phyloP scores from a whole-genome alignment of 2,797 vertebrate species.

The Lycodopsis pacificus region DNA sequence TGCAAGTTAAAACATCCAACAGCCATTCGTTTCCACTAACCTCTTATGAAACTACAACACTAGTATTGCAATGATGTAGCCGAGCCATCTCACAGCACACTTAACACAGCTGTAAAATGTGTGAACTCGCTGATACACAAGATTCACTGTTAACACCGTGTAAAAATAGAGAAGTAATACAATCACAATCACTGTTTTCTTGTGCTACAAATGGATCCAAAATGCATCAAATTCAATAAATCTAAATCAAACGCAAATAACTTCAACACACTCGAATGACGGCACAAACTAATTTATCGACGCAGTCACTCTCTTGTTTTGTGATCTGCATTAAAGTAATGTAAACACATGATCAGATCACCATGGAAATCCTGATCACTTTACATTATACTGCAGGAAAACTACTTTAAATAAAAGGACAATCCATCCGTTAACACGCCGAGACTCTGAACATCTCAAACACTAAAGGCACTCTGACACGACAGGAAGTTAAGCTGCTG shows the following conservation, averaged over 20 bases:
- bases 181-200: no score
- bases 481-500: conserved; percentile 46
- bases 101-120: not conserved
- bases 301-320: not conserved
- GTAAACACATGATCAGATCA: not conserved
- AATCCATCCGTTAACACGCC: not conserved
- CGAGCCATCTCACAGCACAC: no score
- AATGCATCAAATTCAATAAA: not conserved
- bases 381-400: rapidly evolving
- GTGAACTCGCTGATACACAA: not conserved
- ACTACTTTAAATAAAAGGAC: conserved; percentile 5
- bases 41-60: not conserved
- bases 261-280: not conserved
- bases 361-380: not conserved
- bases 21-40: not conserved
- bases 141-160: not conserved
- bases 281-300: not conserved
- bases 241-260: not conserved
- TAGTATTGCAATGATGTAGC: not conserved
- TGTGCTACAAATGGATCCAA: not conserved
- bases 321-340: not conserved
- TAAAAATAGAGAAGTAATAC: not conserved
- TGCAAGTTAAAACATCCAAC: conserved; percentile 25
- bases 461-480: conserved; percentile 4
- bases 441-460: conserved; percentile 14